Base-by-base conservation (phyloP, 1,140 invertebrate species). In the Drosophila kurseongensis region DNA sequence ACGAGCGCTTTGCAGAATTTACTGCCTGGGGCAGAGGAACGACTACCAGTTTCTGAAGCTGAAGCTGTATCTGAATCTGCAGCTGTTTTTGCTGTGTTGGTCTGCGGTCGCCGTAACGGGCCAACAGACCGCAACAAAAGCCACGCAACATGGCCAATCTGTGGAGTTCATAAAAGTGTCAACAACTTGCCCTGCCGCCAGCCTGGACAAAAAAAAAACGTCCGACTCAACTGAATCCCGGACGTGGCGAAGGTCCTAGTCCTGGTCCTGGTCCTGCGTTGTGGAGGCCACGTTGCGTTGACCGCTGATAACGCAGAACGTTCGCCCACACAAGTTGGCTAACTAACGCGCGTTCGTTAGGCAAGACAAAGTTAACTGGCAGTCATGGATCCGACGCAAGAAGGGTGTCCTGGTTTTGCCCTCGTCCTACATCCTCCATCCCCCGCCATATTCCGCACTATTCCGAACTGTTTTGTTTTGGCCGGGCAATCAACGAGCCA, bases 91-190 rank as follows among this genome's bases (percentile, higher is more conserved):
- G 58, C 8, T 42, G 48, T 42, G 52, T 40, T 68, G 65, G 41
- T 27, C 56, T 72, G 78, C 78, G 80, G 71, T 80, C 66, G 57
- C 69, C 55, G 83, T 71, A 80, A 80, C 68, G 72, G 65, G 61
- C 80, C 72, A 88, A 80, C 83, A 80, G 80, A 78, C 84, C 84
- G 80, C 84, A 88, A 75, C 84, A 80, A 89, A 89, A 89, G 84
- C 85, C 84, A 78, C 85, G 78, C 80, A 89, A 89, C 84, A 89
- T 78, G 84, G 84, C 77, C 84, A 88, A 88, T 88, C 84, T 88
- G 80, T 74, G 84, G 80, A 89, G 84, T 88, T 88, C 84, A 88
- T 88, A 88, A 89, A 88, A 88, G 85, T 88, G 84, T 88, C 84
- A 88, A 88, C 84, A 90, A 84, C 84, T 84, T 89, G 84, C 72